A percentile compares a stretch with the other conserved stretches of the same genome.
Conservation (phyloP, 2,113 vertebrate genomes). For the Herpailurus yagouaroundi region DNA sequence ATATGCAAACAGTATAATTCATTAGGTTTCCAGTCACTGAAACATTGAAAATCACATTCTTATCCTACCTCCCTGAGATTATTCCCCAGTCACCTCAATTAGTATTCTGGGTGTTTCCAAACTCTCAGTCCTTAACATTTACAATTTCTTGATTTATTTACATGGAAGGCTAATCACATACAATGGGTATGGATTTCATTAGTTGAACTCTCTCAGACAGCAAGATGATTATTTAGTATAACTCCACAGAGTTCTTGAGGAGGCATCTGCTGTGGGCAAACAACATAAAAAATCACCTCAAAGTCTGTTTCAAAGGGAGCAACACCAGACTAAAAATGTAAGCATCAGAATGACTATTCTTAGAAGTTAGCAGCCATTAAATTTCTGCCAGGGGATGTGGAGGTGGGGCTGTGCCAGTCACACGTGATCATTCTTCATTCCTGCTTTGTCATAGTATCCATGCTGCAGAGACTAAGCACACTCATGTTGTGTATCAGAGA, state of each 20-base stretch:
- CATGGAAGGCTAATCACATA: neutral
- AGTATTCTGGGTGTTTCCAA: slow-evolving; percentile 38
- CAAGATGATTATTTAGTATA: neutral
- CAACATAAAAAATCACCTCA: neutral
- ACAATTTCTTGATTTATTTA: slow-evolving; percentile 24
- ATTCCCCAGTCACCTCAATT: neutral
- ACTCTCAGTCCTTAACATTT: slow-evolving; percentile 33
- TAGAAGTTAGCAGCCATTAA: neutral
- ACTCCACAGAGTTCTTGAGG: neutral
- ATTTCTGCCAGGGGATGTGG: neutral
- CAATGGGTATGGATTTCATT: neutral
- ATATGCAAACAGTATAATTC: neutral
- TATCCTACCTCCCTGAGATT: neutral
- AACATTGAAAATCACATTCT: slow-evolving; percentile 11
- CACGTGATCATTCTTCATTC: neutral
- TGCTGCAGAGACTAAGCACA: neutral
- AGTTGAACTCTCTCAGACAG: neutral
- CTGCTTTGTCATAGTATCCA: neutral
- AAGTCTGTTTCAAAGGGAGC: neutral
- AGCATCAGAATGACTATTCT: neutral
- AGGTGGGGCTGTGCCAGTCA: neutral
- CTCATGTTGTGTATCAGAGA: neutral
- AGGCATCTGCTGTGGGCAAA: neutral
- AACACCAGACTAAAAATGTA: neutral
- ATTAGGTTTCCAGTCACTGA: slow-evolving; percentile 20